These are phyloP conservation scores for Morus bassanus DNA, from an alignment of 2,797 vertebrate genomes.

Conservation along the genomic window DNA sequence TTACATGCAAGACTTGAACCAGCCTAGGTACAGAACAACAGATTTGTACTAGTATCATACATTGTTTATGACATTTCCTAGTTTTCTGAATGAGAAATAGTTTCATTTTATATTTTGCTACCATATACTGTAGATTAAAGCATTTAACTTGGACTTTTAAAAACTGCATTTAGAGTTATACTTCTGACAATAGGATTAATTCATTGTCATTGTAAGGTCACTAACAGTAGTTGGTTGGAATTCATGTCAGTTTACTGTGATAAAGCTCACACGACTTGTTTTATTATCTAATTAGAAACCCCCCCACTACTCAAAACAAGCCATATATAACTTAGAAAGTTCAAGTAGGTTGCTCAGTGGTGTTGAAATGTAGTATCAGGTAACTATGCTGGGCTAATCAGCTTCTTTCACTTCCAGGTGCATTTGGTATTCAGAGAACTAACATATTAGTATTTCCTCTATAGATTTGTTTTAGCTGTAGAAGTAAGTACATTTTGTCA, in stretches of 20 bases:
- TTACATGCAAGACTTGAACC: not conserved
- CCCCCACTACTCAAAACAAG: constrained; percentile 1
- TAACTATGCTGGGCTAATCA: constrained; percentile 19
- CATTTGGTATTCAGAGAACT: constrained; percentile 47
- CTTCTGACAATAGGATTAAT: constrained; percentile 44
- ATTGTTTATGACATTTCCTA: not conserved
- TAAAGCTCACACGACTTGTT: constrained; percentile 37
- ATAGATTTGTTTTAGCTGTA: not conserved
- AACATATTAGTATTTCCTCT: constrained; percentile 12
- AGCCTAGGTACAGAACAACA: not conserved
- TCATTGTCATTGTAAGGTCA: constrained; percentile 2
- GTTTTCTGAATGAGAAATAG: not conserved
- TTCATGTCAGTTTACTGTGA: constrained; percentile 38
- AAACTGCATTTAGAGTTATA: constrained; percentile 1
- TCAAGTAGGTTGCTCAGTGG: constrained; percentile 47
- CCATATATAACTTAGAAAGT: constrained; percentile 37
- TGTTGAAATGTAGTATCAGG: constrained; percentile 56
- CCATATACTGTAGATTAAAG: not conserved
- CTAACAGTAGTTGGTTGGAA: constrained; percentile 26
- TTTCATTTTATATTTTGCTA: not conserved
- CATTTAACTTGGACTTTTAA: not conserved
- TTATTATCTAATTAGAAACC: constrained; percentile 68
- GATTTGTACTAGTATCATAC: not conserved
- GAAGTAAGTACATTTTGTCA: not conserved
- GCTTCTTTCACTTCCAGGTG: constrained; percentile 27